Percentiles rank a stretch among this genome's conserved stretches.
phyloP scores from a whole-genome alignment of 1,140 invertebrate genomes.

The Drosophila kepulauana region DNA sequence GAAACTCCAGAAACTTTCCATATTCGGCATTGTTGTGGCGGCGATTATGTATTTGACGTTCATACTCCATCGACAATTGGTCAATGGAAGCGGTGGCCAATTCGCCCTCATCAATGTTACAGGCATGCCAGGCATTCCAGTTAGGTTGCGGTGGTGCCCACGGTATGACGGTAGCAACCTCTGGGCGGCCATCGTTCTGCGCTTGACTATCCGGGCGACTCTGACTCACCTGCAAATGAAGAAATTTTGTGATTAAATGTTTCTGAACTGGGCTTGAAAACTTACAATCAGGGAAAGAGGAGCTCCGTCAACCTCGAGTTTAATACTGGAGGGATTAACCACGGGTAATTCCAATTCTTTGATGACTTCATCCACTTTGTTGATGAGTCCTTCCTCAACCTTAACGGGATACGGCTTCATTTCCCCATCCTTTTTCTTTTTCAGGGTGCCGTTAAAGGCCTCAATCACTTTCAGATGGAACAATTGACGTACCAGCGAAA shows the following conservation, averaged over 20 bases:
- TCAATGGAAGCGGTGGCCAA: constrained; percentile 92
- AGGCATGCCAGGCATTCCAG: constrained; percentile 98
- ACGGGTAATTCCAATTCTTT: constrained; percentile 87
- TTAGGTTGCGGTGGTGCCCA: constrained; percentile 98
- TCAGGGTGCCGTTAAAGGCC: constrained; percentile 93
- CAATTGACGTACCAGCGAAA: constrained; percentile 97
- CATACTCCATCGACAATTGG: constrained; percentile 92
- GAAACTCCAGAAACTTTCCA: constrained; percentile 86
- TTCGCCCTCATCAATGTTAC: constrained; percentile 97
- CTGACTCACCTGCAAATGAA: constrained; percentile 26
- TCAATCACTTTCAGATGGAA: constrained; percentile 98
- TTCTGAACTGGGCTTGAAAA: too few species aligned
- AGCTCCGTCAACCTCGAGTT: constrained; percentile 81
- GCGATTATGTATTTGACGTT: constrained; percentile 87
- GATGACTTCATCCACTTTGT: constrained; percentile 89
- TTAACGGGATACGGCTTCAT: constrained; percentile 93
- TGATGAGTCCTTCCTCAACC: constrained; percentile 89
- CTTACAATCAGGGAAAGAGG: constrained; percentile 66
- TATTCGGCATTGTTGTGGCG: constrained; percentile 61
- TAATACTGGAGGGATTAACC: constrained; percentile 72
- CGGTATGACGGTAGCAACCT: constrained; percentile 89
- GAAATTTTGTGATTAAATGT: too few species aligned
- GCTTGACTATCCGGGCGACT: constrained; percentile 22
- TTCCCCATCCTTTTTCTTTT: constrained; percentile 92
- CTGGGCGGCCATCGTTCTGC: constrained; percentile 34